Base-by-base conservation (phyloP, 2,888 invertebrate genomes). In the Diadromus collaris region DNA sequence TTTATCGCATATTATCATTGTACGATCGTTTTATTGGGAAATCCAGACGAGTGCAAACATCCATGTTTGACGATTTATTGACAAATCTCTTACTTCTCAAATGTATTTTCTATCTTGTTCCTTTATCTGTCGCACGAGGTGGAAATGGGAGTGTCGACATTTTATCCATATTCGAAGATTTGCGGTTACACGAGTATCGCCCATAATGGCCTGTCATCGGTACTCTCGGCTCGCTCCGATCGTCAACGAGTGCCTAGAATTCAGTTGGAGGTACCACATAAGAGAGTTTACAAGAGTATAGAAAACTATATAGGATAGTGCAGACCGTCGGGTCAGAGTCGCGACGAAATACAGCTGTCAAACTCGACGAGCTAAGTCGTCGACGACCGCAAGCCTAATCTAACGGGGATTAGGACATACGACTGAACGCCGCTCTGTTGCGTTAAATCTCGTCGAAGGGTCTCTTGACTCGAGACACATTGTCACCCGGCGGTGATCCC, bases 401-500 rank as follows among this genome's bases (percentile, higher is more conserved):
- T 71, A 72, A 76, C 63, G 44, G 70, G 46, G 46, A 63, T 71
- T 75, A 79, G 69, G 67, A 68, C 27, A 29, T 24, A 61, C 65
- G 65, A 70, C 51, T 65, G 60, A 71, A 71, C 65, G 54, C 51
- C 48, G 71, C 65, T 34, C 58, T 70, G 74, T 80, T 74, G 82
- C 76, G 80, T 63, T 63, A 73, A 82, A 81, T 83, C 80, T 80
- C 71, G 80, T 71, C 77, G 69, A 78, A 84, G 84, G 86, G 84
- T 85, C 86, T 86, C 88, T 89, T 88, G 89, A 89, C 89, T 88
- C 87, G 86, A 77, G 82, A 83, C 83, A 82, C 82, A 87, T 86
- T 88, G 87, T 79, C 70, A 46, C 80, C 32, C 54, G 32, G 54
- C 54, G 76, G 56, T 73, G 85, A 87, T 87, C 86, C 87, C 82